Evolutionary conservation across 2,113 vertebrate genomes (phyloP), one percentile per base, ranked within the genome.

Genomic region (Alectura lathami): DNA sequence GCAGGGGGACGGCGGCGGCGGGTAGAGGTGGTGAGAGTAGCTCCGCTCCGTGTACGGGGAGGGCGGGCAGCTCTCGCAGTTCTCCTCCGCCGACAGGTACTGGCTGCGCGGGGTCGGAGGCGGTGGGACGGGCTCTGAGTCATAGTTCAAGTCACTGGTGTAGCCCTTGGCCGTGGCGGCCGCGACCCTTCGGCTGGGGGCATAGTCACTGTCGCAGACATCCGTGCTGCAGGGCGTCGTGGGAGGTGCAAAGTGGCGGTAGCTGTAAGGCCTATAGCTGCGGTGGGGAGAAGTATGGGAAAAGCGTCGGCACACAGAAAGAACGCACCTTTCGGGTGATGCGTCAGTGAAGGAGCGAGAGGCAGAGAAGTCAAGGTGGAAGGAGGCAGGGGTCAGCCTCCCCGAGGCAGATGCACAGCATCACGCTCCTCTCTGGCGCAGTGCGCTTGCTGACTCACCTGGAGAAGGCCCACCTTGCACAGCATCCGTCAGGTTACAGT

Each of bases 171-270:
- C 96, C 2, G 82, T 69, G 1, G 93, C 76, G 7, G 98, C 76
- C 21, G 96, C 80, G 8, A 96, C 85, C 26, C 98, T 98, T 17
- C 99, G 98, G 81, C 99, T 99, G 5, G 99, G 99, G 1, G 98
- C 99, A 94, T 99, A 99, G 98, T 99, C 99, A 75, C 99, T 99
- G 98, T 99, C 99, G 32, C 99, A 99, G 43, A 99, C 98, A 23
- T 99, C 99, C 0, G 99, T 99, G 98, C 99, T 99, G 98, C 99
- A 99, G n/a, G 99, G 99, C 1, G 99, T 99, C 3, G 99, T 99
- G 67, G 99, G 99, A 2, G 99, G 99, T 24, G 99, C 99, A 69
- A 99, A 99, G 97, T 99, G 99, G 6, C 99, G 98, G 97, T 99
- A 99, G 76, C 98, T 99, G 97, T 99, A 99, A 7, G 99, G 98